These are phyloP conservation scores for Drosophila cardini DNA, from an alignment of 1,140 invertebrate species.

Conservation along the genomic window DNA sequence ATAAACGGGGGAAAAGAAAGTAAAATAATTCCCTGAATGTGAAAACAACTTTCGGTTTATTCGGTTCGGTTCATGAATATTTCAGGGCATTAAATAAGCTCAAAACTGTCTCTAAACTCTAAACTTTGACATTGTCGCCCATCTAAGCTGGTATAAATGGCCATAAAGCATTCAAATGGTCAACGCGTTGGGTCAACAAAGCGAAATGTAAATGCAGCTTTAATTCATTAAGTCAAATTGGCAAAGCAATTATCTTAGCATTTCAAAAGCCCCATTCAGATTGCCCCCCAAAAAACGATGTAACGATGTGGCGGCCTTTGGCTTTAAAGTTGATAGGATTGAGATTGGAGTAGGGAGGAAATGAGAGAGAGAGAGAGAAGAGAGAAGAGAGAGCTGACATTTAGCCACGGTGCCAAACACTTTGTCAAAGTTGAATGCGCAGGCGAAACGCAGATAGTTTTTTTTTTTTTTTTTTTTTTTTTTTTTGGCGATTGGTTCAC, in stretches of 20 bases:
- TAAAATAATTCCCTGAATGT: slow-evolving; percentile 37
- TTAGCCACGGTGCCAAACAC: slow-evolving; percentile 58
- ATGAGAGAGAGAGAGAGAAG: too few species aligned
- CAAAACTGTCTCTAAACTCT: slow-evolving; percentile 42
- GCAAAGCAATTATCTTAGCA: slow-evolving; percentile 64
- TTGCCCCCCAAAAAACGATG: slow-evolving; percentile 1
- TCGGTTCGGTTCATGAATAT: slow-evolving; percentile 53
- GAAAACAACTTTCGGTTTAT: slow-evolving; percentile 42
- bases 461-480: too few species aligned
- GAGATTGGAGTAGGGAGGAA: neutral
- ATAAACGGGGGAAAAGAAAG: slow-evolving; percentile 52
- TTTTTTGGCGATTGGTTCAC: slow-evolving; percentile 25
- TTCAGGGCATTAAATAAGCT: slow-evolving; percentile 56
- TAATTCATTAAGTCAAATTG: slow-evolving; percentile 61
- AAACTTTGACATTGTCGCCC: slow-evolving; percentile 54
- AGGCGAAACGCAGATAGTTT: slow-evolving; percentile 43
- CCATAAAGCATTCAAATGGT: slow-evolving; percentile 53
- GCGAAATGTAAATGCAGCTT: slow-evolving; percentile 57
- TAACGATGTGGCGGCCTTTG: slow-evolving; percentile 46
- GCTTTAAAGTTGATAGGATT: slow-evolving; percentile 43
- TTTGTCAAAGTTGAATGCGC: slow-evolving; percentile 62
- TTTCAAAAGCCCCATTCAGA: slow-evolving; percentile 16
- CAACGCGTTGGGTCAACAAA: slow-evolving; percentile 50
- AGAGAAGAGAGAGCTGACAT: slow-evolving; percentile 43
- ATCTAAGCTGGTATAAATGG: slow-evolving; percentile 45